Evolutionary conservation across 1,140 invertebrate genomes (phyloP), one percentile per base, ranked within the genome.

Genomic region (Meloidogyne floridensis): DNA sequence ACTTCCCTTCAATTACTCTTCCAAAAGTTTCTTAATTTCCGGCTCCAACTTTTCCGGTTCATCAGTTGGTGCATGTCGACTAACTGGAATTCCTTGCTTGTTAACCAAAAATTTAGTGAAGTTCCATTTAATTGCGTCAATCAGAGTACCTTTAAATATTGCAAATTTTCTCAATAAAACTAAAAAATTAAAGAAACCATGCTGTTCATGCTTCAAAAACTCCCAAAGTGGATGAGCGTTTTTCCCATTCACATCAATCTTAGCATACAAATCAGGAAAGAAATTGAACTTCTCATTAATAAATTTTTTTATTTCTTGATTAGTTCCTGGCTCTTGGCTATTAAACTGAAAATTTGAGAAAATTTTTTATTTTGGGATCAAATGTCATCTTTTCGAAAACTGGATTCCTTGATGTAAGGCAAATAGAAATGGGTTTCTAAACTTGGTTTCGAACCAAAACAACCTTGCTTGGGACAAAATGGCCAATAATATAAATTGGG

Each of bases 41-140:
- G 81, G 75, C 20, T 83, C 74, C 18, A 85, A 54, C 15, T 65
- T 42, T 13, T 87, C 76, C n/a, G 84, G 84, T 73, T 85, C 84
- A 32, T 75, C 86, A n/a, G 65, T 82, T 2, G 84, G 84, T 9
- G 75, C 83, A 75, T 78, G 87, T 11, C 85, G 85, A 11, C 69
- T 72, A 69, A 86, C 80, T 18, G 81, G 82, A 10, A 87, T 80
- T 51, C 85, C 85, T 18, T 87, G 18, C 15, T 75, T 51, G 75
- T 86, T 59, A 11, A 86, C 83, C 65, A 86, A 74, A 70, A 86
- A 80, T 53, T 86, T 86, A 5, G 85, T 86, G 72, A 86, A 86
- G 65, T 86, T 86, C 85, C 85, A 86, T 77, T 86, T 86, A 82
- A 86, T 85, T 11, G 81, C 80, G 73, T 87, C 82, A 72, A 87